Evolutionary conservation across 2,113 vertebrate genomes (phyloP), one percentile per base, ranked within the genome.

Genomic region (Gymnarchus niloticus): DNA sequence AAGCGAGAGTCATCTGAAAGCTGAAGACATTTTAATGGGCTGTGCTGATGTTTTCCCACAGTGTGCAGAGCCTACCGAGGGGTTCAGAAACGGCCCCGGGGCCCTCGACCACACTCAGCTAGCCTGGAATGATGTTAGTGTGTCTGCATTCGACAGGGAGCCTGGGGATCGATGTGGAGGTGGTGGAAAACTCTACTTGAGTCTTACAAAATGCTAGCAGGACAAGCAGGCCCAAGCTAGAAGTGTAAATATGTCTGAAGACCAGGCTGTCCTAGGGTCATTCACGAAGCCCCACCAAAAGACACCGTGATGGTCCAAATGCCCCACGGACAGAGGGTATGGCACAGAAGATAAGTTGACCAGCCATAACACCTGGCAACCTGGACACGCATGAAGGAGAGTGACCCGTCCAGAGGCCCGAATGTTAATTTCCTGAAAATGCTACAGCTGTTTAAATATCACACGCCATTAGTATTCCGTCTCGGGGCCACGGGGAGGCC

Each of bases 391-490:
- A 37, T 44, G 54, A 56, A 41, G 44, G 37, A 33, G 17, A 78
- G 86, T 88, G 86, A 85, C 41, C 85, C 90, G 89, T 83, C 89
- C 37, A 65, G 88, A 88, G 87, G 87, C 82, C 84, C 57, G 49
- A 88, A 91, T 89, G 93, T 93, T 92, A 91, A 92, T 90, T 90
- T 87, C 80, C 80, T 81, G 90, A 90, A 94, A 94, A 95, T 93
- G 91, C 89, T 93, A 92, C 77, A 52, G 87, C 90, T 89, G 91
- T 94, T 94, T 93, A 94, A 95, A 95, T 95, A 94, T 92, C 93
- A 93, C 85, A 83, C 48, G 83, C 84, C 87, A 94, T 95, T 94
- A 91, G 91, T 93, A 94, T 94, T 94, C 93, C 54, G 83, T 83
- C 49, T 81, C 86, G 44, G 61, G 59, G 81, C n/a, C 83, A 86